Evolutionary conservation across 2,797 vertebrate species (phyloP).

Genomic region (Macropodus opercularis): DNA sequence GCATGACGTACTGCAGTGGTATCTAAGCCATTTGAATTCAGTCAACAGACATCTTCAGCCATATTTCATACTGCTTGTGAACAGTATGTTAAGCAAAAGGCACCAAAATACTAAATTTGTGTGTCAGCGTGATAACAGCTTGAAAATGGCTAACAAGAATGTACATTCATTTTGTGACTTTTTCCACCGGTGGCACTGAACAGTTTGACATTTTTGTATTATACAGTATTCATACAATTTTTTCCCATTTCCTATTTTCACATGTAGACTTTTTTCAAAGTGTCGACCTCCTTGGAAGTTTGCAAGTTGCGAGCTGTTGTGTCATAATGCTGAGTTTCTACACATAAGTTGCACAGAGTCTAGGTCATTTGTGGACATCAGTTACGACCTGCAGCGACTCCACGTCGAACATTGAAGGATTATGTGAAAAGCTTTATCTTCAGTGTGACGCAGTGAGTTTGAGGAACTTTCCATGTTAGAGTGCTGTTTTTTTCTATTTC

Average conservation of each 20-base stretch:
- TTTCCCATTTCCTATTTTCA: not conserved
- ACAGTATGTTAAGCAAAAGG: conserved; percentile 22
- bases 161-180: conserved; percentile 41
- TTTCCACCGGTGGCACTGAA: conserved; percentile 13
- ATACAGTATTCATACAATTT: conserved; percentile 38
- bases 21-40: conserved; percentile 67
- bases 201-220: conserved; percentile 40
- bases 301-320: conserved; percentile 38
- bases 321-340: conserved; percentile 34
- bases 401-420: conserved; percentile 12
- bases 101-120: conserved; percentile 36
- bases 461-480: conserved; percentile 50
- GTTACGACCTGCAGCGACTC: conserved; percentile 5
- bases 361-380: conserved; percentile 39
- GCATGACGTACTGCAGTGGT: conserved; percentile 56
- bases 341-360: conserved; percentile 50
- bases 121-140: conserved; percentile 21
- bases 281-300: conserved; percentile 24
- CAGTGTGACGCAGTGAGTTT: conserved; percentile 29
- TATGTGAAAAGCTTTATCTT: conserved; percentile 33
- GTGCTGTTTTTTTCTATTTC: conserved; percentile 67
- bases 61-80: conserved; percentile 55
- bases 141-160: conserved; percentile 51
- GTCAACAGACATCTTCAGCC: conserved; percentile 57
- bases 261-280: not conserved